Conservation (phyloP, 2,888 invertebrate species). For the Pasiphila rectangulata region DNA sequence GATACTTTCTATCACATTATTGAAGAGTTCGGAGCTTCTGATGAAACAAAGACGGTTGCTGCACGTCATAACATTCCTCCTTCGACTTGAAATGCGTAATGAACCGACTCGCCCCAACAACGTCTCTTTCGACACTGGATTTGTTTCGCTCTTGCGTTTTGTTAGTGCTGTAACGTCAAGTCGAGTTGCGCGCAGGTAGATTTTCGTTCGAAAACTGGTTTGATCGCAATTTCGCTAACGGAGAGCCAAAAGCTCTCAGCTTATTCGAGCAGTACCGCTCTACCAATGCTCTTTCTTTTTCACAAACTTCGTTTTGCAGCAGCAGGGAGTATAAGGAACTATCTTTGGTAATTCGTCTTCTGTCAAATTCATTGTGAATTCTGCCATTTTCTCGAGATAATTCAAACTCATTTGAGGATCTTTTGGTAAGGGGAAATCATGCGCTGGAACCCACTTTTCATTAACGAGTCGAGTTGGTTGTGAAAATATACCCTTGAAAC, state of each 20-base stretch:
- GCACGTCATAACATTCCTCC: slow-evolving; percentile 79
- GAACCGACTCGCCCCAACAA: slow-evolving; percentile 43
- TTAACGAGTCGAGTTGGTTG: slow-evolving; percentile 74
- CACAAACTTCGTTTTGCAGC: slow-evolving; percentile 43
- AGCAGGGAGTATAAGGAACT: slow-evolving; percentile 45
- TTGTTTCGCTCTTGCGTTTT: slow-evolving; percentile 31
- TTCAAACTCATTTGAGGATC: slow-evolving; percentile 58
- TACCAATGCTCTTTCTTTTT: slow-evolving; percentile 42
- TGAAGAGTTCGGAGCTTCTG: slow-evolving; percentile 47
- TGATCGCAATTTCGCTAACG: slow-evolving; percentile 21
- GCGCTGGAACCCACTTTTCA: slow-evolving; percentile 70
- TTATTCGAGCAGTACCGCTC: not conserved
- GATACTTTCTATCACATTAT: slow-evolving; percentile 66
- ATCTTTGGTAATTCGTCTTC: slow-evolving; percentile 51
- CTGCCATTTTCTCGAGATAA: slow-evolving; percentile 60
- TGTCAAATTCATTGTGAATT: slow-evolving; percentile 45
- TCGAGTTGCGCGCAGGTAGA: slow-evolving; percentile 31
- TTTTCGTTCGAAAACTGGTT: slow-evolving; percentile 30
- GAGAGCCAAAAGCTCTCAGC: slow-evolving; percentile 5
- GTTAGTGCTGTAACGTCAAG: slow-evolving; percentile 26
- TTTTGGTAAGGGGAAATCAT: slow-evolving; percentile 54
- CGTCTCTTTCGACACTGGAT: slow-evolving; percentile 53
- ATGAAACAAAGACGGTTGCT: slow-evolving; percentile 75
- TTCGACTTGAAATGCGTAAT: slow-evolving; percentile 45
- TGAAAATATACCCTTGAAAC: slow-evolving; percentile 77